Percentiles rank a stretch among this genome's conserved stretches.
These are phyloP conservation scores for Oeneis ivallda DNA, from an alignment of 2,888 invertebrate species.

Conservation along the genomic window DNA sequence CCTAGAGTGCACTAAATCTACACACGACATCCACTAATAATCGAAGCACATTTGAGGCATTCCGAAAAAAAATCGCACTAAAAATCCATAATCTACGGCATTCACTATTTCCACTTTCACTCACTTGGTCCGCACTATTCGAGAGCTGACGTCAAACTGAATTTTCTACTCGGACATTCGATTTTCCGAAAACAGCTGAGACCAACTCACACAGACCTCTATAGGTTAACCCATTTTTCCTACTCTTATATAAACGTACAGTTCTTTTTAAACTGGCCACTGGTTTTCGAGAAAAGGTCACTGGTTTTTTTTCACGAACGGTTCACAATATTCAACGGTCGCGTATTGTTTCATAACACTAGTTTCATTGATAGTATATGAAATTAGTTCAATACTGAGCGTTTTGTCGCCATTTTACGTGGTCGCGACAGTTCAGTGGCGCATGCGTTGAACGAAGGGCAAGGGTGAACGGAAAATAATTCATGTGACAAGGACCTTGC, in stretches of 20 bases:
- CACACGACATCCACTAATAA: constrained; percentile 31
- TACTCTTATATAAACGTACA: not conserved
- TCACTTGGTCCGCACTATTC: constrained; percentile 63
- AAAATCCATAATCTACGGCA: constrained; percentile 41
- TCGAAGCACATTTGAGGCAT: constrained; percentile 31
- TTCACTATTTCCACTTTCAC: constrained; percentile 54
- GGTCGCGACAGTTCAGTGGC: constrained; percentile 41
- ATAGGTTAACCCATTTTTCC: not conserved
- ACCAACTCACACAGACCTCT: constrained; percentile 52
- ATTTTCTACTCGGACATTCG: constrained; percentile 58
- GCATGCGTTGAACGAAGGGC: constrained; percentile 69
- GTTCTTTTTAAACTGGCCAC: constrained; percentile 31
- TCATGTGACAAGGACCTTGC: constrained; percentile 37
- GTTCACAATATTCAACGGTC: constrained; percentile 16
- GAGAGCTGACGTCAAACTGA: constrained; percentile 65
- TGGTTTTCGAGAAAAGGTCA: constrained; percentile 8
- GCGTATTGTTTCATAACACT: constrained; percentile 30
- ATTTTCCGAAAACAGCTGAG: constrained; percentile 74
- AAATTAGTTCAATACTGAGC: constrained; percentile 34
- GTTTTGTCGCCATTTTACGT: constrained; percentile 60
- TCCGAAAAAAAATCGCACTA: constrained; percentile 25
- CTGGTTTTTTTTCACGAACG: not conserved
- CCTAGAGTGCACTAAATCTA: constrained; percentile 25
- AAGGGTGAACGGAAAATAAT: constrained; percentile 58
- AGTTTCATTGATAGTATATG: constrained; percentile 23